Evolutionary conservation across 1,140 invertebrate genomes (phyloP).

Genomic region (Myzus persicae): DNA sequence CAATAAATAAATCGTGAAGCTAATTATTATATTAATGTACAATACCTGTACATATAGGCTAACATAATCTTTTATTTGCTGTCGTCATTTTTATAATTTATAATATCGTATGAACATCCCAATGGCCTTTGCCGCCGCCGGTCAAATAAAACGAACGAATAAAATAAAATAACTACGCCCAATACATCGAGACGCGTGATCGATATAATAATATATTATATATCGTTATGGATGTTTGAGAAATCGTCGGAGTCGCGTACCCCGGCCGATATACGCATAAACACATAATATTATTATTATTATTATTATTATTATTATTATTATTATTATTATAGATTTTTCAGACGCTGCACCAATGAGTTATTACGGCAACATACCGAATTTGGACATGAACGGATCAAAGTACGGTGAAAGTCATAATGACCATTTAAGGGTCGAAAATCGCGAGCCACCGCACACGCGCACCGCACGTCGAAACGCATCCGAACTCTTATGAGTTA

Average conservation of each 20-base stretch:
- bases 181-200: too few species aligned
- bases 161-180: too few species aligned
- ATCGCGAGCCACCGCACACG: neutral
- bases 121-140: too few species aligned
- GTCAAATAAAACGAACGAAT: too few species aligned
- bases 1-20: too few species aligned
- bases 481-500: neutral
- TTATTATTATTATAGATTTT: neutral
- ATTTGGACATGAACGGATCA: conserved; percentile 36
- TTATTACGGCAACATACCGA: conserved; percentile 49
- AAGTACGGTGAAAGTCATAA: conserved; percentile 51
- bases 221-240: neutral
- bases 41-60: too few species aligned
- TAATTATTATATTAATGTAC: too few species aligned
- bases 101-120: too few species aligned
- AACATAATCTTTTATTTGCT: too few species aligned
- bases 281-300: neutral
- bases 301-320: neutral
- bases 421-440: conserved; percentile 45
- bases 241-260: neutral
- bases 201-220: too few species aligned
- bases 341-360: conserved; percentile 17
- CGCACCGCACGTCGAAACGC: neutral
- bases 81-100: too few species aligned
- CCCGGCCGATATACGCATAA: neutral